Percentiles rank a stretch among this genome's conserved stretches.
These are phyloP conservation scores for Thumatha senex DNA, from an alignment of 2,888 invertebrate species.

Conservation along the genomic window DNA sequence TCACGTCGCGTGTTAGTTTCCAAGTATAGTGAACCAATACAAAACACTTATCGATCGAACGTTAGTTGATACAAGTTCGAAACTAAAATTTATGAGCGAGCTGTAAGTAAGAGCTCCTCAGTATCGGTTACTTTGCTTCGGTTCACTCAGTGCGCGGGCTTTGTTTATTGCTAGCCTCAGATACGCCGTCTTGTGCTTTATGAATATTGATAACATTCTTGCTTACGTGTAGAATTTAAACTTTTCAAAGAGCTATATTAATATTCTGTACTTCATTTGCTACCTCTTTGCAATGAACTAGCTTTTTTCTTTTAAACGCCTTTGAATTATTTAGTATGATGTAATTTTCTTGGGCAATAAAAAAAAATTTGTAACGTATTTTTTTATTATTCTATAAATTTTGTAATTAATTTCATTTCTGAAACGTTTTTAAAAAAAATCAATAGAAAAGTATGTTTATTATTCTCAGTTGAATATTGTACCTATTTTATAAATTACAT, in stretches of 20 bases:
- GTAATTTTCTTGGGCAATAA: too few species aligned
- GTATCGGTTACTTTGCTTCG: constrained; percentile 66
- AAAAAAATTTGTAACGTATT: too few species aligned
- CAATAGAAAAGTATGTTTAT: too few species aligned
- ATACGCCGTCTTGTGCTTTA: constrained; percentile 68
- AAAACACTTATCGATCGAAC: constrained; percentile 81
- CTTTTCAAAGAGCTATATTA: constrained; percentile 68
- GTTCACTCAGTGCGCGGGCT: constrained; percentile 47
- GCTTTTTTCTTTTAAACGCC: neutral
- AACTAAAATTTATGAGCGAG: constrained; percentile 79
- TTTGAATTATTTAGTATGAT: too few species aligned
- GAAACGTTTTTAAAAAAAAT: too few species aligned
- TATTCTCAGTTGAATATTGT: too few species aligned
- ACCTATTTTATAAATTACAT: too few species aligned
- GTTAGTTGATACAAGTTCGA: constrained; percentile 77
- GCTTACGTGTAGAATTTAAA: constrained; percentile 55
- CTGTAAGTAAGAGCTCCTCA: constrained; percentile 67
- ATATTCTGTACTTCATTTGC: constrained; percentile 50
- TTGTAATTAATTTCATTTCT: too few species aligned
- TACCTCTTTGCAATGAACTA: constrained; percentile 41
- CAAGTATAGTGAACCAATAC: constrained; percentile 82
- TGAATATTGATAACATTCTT: constrained; percentile 78
- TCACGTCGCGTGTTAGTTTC: constrained; percentile 78
- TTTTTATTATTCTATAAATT: too few species aligned
- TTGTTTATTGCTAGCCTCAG: constrained; percentile 77